Base-by-base conservation (phyloP, 2,113 vertebrate genomes). In the Indicator maculatus region DNA sequence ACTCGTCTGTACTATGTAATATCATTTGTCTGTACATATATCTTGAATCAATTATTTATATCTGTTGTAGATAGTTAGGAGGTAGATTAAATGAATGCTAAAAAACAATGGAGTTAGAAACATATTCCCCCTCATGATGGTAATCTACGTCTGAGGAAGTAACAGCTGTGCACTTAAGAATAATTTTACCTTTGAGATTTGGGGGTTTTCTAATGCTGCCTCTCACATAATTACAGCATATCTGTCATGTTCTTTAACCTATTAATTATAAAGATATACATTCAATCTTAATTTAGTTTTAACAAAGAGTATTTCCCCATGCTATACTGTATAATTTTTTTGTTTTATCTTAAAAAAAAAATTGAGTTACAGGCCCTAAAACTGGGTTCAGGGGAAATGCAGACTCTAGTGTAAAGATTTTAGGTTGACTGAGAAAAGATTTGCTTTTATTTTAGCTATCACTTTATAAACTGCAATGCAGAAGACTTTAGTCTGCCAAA, bases 101-200 rank as follows among this genome's bases (percentile, higher is more conserved):
- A 6, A 23, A 11, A 63, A 41, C 2, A 55, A 36, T 45, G 19
- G 20, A 50, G 7, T 60, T 12, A 80, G 45, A 61, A 93, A 39
- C 15, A 61, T 60, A 83, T 93, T 85, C 12, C 26, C 21, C 17
- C 59, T n/a, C 24, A 24, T 20, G 9, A 30, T 50, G 12, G 39
- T 86, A 76, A 76, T 59, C 17, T 6, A 52, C 66, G 14, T 50
- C 64, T 77, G 31, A 83, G 8, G 61, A 60, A 64, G 39, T 69
- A 90, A 76, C 13, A 72, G 70, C 9, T 27, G 19, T 73, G 73
- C 36, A 82, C 31, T 75, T 91, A 87, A 66, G 31, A 56, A 24
- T 83, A 77, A 77, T 92, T 88, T 89, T 69, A 61, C 79, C 72
- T 86, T 39, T 27, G 86, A 90, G 86, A 80, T 66, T 90, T 83